phyloP scores from a whole-genome alignment of 1,140 invertebrate genomes.

The Drosophila subobscura region DNA sequence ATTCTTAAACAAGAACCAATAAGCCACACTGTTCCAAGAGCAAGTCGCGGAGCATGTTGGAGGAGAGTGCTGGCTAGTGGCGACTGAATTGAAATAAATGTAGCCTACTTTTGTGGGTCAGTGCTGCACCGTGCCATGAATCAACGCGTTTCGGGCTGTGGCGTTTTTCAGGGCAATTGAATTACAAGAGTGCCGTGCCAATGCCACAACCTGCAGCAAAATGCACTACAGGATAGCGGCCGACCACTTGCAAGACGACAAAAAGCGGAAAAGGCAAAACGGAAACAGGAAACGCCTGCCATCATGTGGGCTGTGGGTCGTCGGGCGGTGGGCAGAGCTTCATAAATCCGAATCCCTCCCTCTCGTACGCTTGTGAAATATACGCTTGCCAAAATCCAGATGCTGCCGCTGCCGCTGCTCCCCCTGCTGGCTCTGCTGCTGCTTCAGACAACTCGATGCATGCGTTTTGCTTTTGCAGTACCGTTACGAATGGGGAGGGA shows the following conservation, averaged over 20 bases:
- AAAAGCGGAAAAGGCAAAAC: slow-evolving; percentile 24
- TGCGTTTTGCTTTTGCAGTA: background rate
- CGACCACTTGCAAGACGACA: slow-evolving; percentile 23
- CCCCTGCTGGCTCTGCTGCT: background rate
- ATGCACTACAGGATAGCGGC: background rate
- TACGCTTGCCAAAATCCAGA: slow-evolving; percentile 47
- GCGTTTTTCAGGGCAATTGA: slow-evolving; percentile 64
- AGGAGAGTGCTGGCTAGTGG: background rate
- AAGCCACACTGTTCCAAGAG: background rate
- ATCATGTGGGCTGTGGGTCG: slow-evolving; percentile 31
- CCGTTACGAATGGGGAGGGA: background rate
- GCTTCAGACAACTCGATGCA: slow-evolving; percentile 27
- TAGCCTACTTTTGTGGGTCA: slow-evolving; percentile 44
- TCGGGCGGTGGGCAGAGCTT: slow-evolving; percentile 11
- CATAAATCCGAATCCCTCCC: slow-evolving; percentile 53
- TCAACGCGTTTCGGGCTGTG: slow-evolving; percentile 38
- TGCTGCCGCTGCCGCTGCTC: slow-evolving; percentile 27
- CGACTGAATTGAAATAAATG: slow-evolving; percentile 7
- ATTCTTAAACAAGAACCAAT: background rate
- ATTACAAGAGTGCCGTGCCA: slow-evolving; percentile 46
- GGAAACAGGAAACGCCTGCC: slow-evolving; percentile 55
- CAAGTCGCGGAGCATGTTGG: background rate
- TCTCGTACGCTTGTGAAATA: slow-evolving; percentile 18
- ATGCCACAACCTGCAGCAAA: slow-evolving; percentile 56
- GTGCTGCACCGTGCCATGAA: slow-evolving; percentile 33